Conservation (phyloP, 37 sponge, comb jelly and placozoan species). For the Bolinopsis microptera region DNA sequence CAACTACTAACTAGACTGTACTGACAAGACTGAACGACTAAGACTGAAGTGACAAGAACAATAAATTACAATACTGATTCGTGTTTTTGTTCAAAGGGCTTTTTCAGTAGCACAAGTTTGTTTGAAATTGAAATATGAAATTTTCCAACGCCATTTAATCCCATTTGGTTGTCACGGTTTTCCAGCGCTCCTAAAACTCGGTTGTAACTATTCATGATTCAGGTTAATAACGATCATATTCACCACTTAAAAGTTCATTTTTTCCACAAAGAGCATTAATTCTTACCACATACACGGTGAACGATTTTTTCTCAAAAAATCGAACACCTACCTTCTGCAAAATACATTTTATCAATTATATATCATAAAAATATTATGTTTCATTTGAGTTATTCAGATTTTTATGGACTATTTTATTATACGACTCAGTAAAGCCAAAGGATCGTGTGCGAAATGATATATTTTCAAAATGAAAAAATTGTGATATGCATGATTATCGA, state of each 20-base stretch:
- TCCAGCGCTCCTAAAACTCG: no score
- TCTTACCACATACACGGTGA: neutral
- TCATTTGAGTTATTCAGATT: constrained; percentile 61
- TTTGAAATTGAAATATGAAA: no score
- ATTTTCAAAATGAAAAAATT: neutral
- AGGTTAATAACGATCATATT: neutral
- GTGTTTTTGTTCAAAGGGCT: no score
- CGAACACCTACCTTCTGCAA: neutral
- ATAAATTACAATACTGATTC: no score
- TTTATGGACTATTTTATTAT: constrained; percentile 57
- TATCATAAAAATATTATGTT: constrained; percentile 7
- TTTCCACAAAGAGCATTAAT: neutral
- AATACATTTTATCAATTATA: neutral
- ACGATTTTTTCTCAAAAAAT: neutral
- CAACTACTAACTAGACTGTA: no score
- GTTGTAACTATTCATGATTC: no score
- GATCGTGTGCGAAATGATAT: neutral
- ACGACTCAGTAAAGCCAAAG: neutral
- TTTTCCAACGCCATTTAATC: no score
- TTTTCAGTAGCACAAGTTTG: no score
- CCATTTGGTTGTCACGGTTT: no score
- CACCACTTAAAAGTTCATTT: neutral
- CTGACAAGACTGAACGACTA: no score
- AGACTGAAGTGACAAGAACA: no score
- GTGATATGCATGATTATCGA: neutral